A percentile compares a stretch with the other conserved stretches of the same genome.
phyloP scores from a whole-genome alignment of 2,888 invertebrate species.

The Campaea margaritaria region DNA sequence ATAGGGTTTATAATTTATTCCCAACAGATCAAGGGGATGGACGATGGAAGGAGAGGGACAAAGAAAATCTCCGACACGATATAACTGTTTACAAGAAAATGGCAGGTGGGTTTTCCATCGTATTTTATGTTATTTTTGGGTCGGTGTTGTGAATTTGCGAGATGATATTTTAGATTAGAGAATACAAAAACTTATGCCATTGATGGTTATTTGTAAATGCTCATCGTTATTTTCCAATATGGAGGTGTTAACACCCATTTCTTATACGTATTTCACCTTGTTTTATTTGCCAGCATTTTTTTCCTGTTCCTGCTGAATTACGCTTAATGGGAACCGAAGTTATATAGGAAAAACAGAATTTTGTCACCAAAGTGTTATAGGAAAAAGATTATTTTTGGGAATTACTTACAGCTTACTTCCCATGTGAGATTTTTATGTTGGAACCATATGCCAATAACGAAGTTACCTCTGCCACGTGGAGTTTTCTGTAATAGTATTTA shows the following conservation, averaged over 20 bases:
- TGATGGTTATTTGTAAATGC: too few relatives aligned
- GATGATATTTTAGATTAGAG: too few relatives aligned
- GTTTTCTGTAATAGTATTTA: background rate
- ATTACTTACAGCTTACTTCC: background rate
- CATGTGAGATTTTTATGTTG: background rate
- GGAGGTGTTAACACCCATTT: background rate
- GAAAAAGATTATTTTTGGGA: background rate
- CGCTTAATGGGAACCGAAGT: constrained; percentile 23
- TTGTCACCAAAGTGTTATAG: background rate
- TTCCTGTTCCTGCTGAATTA: constrained; percentile 22
- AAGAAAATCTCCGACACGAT: constrained; percentile 66
- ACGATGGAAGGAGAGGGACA: constrained; percentile 70
- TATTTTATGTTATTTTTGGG: background rate
- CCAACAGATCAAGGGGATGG: constrained; percentile 73
- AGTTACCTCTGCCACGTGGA: background rate
- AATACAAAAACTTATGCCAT: too few relatives aligned
- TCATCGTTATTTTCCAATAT: too few relatives aligned
- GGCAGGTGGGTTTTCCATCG: constrained; percentile 56
- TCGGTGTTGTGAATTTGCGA: constrained; percentile 24
- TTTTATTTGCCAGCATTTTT: constrained; percentile 13
- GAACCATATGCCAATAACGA: constrained; percentile 3
- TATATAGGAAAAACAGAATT: constrained; percentile 12
- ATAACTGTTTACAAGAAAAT: constrained; percentile 66
- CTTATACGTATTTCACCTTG: constrained; percentile 13
- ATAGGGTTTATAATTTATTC: constrained; percentile 56